Base-by-base conservation (phyloP, 2,888 invertebrate genomes). In the Hypomecis atomaria region DNA sequence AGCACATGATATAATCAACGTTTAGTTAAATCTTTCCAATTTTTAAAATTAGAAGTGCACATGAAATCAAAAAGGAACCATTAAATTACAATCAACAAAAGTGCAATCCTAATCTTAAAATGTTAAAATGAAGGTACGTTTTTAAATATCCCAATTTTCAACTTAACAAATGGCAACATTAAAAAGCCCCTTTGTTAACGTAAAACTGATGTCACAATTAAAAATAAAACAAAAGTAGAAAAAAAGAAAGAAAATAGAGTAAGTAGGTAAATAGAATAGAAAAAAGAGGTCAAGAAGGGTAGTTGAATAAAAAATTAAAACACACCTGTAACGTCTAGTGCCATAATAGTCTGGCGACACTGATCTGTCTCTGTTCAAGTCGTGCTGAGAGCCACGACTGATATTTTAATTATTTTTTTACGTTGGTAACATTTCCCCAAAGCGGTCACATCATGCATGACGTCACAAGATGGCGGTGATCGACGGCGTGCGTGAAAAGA, bases 291-390 rank as follows among this genome's bases (percentile, higher is more conserved):
- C 9, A 43, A 38, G 45, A 5, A 23, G 33, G 50, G 37, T 37
- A 56, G 5, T 5, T 13, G 43, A 50, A 59, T 42, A 36, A 63
- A 55, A 54, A 49, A 58, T 43, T 34, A 59, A 58, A 84, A 92
- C 96, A 93, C 94, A 96, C 96, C 96, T 96, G 94, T 95, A 96
- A 83, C 95, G 95, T 87, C 96, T 94, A 85, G 94, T 92, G 84
- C 95, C 94, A 78, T 95, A 94, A 82, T 93, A 94, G 87, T 96
- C 96, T 71, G 96, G 96, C 78, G 96, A 96, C 75, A 94, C 94
- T 78, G 96, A 96, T 77, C 94, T 91, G 74, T 93, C 93, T 76
- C 95, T 93, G 83, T 91, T 85, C 77, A 96, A 93, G 87, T 96
- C 96, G 93, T 96, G 95, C 91, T 95, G 95, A 72, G 96, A 96